Evolutionary conservation across 2,113 vertebrate genomes (phyloP).

Genomic region (Gnathonemus echidnorhynchus): DNA sequence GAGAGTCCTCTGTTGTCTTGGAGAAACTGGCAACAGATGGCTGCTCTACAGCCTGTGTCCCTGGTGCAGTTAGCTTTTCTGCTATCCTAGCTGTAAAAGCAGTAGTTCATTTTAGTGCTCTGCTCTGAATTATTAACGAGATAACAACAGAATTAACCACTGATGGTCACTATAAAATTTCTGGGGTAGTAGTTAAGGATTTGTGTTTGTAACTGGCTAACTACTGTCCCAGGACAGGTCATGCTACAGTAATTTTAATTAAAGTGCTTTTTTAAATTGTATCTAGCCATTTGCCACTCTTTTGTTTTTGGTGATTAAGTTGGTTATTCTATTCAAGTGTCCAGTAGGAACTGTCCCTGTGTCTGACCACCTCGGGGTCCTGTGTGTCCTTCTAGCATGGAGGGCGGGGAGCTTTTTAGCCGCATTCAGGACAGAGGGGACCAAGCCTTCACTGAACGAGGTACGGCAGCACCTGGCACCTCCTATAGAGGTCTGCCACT

Average conservation of each 20-base stretch:
- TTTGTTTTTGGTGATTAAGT: not conserved
- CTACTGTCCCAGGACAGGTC: not conserved
- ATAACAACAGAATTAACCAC: not conserved
- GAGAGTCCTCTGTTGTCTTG: not conserved
- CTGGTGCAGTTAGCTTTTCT: not conserved
- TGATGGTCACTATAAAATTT: not conserved
- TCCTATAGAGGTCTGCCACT: not conserved
- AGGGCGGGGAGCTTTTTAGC: conserved; percentile 74
- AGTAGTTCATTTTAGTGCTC: not conserved
- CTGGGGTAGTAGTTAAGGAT: not conserved
- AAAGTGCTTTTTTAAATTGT: not conserved
- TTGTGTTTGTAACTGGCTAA: not conserved
- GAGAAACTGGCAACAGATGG: not conserved
- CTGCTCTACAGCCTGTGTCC: not conserved
- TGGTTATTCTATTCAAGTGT: not conserved
- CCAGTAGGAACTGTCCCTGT: conserved; percentile 3
- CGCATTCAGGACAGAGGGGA: conserved; percentile 75
- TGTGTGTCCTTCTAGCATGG: conserved; percentile 52
- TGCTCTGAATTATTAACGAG: not conserved
- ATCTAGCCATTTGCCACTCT: not conserved
- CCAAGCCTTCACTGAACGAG: conserved; percentile 76
- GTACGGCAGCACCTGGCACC: conserved; percentile 36
- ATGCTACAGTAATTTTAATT: not conserved
- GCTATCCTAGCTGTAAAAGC: not conserved
- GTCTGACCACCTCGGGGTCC: conserved; percentile 21